These are phyloP conservation scores for Sebastes baramenuke DNA, from an alignment of 2,797 vertebrate species.

Conservation along the genomic window DNA sequence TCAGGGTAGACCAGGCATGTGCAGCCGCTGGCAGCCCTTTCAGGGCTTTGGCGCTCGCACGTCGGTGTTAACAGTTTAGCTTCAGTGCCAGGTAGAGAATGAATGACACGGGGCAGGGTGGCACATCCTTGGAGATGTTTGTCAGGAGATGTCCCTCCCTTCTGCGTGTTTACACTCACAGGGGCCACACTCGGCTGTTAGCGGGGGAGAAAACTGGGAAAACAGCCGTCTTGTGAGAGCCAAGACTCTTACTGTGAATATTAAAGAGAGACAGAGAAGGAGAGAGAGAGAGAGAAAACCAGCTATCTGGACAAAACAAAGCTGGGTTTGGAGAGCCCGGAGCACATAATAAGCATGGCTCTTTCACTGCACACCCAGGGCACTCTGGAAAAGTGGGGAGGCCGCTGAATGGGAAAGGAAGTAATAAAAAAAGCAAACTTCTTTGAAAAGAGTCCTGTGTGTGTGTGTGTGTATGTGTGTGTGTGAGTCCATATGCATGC, in stretches of 20 bases:
- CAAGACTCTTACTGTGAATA: conserved; percentile 86
- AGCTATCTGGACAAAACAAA: conserved; percentile 82
- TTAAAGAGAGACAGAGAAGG: conserved; percentile 80
- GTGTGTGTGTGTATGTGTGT: conserved; percentile 55
- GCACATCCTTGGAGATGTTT: conserved; percentile 82
- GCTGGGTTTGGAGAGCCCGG: conserved; percentile 77
- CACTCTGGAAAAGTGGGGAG: conserved; percentile 81
- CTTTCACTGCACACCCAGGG: conserved; percentile 80
- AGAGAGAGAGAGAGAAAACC: conserved; percentile 46
- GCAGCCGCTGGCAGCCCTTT: conserved; percentile 62
- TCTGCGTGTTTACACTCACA: conserved; percentile 81
- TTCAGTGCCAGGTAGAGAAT: conserved; percentile 72
- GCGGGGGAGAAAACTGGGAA: conserved; percentile 70
- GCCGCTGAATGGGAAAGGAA: conserved; percentile 84
- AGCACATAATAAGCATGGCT: conserved; percentile 80
- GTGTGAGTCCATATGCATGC: conserved; percentile 33
- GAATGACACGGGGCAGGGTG: conserved; percentile 75
- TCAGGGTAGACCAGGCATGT: conserved; percentile 47
- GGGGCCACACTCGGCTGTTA: conserved; percentile 83
- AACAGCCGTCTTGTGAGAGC: conserved; percentile 80
- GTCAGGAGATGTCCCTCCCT: conserved; percentile 79
- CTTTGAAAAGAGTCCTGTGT: conserved; percentile 79
- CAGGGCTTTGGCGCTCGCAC: conserved; percentile 60
- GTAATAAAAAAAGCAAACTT: conserved; percentile 85
- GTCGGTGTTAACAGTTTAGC: conserved; percentile 76